Evolutionary conservation across 2,888 invertebrate species (phyloP), one percentile per base, ranked within the genome.

Genomic region (Aphidoletes aphidimyza): DNA sequence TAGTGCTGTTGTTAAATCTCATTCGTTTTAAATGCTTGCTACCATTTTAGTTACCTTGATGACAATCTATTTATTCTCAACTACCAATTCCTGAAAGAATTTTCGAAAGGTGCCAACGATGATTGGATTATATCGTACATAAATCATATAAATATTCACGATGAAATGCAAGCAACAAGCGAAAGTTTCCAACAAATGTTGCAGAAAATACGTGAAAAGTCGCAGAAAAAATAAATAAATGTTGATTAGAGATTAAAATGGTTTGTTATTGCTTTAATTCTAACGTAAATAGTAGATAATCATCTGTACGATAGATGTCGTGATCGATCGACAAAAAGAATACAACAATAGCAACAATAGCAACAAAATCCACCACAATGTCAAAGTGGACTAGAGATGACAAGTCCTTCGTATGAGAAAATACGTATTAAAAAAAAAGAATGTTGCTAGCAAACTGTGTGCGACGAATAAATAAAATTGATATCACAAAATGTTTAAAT

Each of bases 371-470:
- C 42, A 42, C 42, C 42, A 42, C 42, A 14, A 42, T 42, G 42
- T 42, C 42, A 42, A 9, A 9, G 14, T 42, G 6, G 42, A 9
- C 42, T 42, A 42, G 42, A 42, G 6, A 42, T 42, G 42, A 42
- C 42, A 42, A 9, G 6, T 42, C 42, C 6, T 42, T 42, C 42
- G 42, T 42, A 42, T 42, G 14, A 42, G 6, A 42, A 42, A 42
- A 42, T 42, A 42, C 47, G 47, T 47, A 47, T 47, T 17, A 17
- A 47, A 17, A 47, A 19, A 47, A 69, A 14, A 30, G 14, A 69
- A 69, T 69, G 69, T 69, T 69, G 3, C 34, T 69, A 69, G 69
- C 34, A 30, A 69, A 69, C 14, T 69, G 69, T 30, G 54, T 54
- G 22, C 69, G 30, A 69, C 30, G 30, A 0, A 69, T 69, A 30